Conservation (phyloP, 64 coral and sea anemone genomes). For the Cladopsammia gracilis region DNA sequence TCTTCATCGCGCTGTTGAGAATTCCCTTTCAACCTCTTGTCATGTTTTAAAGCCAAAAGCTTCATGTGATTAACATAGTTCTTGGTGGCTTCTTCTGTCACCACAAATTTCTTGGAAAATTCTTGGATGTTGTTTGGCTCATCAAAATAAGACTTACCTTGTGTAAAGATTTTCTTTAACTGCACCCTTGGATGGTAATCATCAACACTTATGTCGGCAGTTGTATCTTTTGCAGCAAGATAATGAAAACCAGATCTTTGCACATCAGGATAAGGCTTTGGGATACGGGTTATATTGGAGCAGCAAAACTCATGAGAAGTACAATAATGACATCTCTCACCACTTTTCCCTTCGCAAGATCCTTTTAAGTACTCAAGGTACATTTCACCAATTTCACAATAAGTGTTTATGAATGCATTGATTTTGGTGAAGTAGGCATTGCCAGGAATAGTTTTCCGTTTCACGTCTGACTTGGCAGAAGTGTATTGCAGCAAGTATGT, state of each 20-base stretch:
- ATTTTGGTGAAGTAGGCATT: too few species aligned
- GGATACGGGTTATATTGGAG: too few species aligned
- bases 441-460: too few species aligned
- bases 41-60: slow-evolving; percentile 56
- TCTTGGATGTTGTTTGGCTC: slow-evolving; percentile 53
- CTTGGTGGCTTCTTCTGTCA: slow-evolving; percentile 51
- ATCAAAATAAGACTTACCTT: slow-evolving; percentile 52
- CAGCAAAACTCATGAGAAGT: too few species aligned
- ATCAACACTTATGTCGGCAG: slow-evolving; percentile 40
- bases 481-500: too few species aligned
- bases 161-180: slow-evolving; percentile 19
- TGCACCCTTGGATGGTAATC: slow-evolving; percentile 51
- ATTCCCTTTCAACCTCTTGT: slow-evolving; percentile 61
- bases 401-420: too few species aligned
- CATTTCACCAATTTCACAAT: too few species aligned
- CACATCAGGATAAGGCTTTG: slow-evolving; percentile 30
- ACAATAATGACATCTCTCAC: too few species aligned
- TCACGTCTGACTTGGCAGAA: too few species aligned
- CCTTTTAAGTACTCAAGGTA: too few species aligned
- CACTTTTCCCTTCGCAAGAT: too few species aligned
- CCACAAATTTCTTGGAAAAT: slow-evolving; percentile 37
- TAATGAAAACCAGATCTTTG: slow-evolving; percentile 55
- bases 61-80: slow-evolving; percentile 69
- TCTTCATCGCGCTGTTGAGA: slow-evolving; percentile 61
- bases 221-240: slow-evolving; percentile 50